Base-by-base conservation (phyloP, 2,888 invertebrate species). In the Folsomia candida region DNA sequence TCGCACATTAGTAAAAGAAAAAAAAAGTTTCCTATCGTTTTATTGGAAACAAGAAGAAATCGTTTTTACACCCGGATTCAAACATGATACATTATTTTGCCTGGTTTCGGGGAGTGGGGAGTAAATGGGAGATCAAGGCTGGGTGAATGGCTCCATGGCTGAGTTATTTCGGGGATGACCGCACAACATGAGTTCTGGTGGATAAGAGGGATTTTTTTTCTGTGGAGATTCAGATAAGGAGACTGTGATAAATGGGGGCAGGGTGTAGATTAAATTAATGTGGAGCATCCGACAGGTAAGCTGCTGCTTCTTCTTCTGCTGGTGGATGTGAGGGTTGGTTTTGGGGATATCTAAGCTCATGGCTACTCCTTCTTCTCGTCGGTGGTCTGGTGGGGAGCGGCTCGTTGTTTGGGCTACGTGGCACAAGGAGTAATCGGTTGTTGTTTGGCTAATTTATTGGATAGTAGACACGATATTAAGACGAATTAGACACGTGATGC, bases 391-490 rank as follows among this genome's bases (percentile, higher is more conserved):
- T 67, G 26, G 37, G 37, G 37, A 37, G 37, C 37, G 58, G 29
- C 20, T 47, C 57, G 26, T 58, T 51, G 37, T 69, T 67, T 60
- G n/a, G 51, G 3, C 20, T 22, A 22, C 51, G 26, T 64, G 69
- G 67, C 65, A 74, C 70, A 68, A 71, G 64, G 71, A 72, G 73
- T 75, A 78, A 78, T 78, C 76, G 76, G 76, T 72, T 78, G 75
- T 75, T 37, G 37, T 37, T 37, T 71, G 73, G 72, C 66, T 71
- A 78, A 78, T 78, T 78, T 78, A 78, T 78, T 72, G 75, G 76
- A 75, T 78, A 71, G 73, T 68, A 72, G 73, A 76, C 75, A 72
- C 71, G 73, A 78, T 74, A 78, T 75, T 76, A 78, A 76, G 76
- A 76, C 76, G 73, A 78, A 76, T 76, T 78, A 75, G 78, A 76